These are phyloP conservation scores for Argopecten irradians DNA, from an alignment of 1,140 invertebrate species.

Conservation along the genomic window DNA sequence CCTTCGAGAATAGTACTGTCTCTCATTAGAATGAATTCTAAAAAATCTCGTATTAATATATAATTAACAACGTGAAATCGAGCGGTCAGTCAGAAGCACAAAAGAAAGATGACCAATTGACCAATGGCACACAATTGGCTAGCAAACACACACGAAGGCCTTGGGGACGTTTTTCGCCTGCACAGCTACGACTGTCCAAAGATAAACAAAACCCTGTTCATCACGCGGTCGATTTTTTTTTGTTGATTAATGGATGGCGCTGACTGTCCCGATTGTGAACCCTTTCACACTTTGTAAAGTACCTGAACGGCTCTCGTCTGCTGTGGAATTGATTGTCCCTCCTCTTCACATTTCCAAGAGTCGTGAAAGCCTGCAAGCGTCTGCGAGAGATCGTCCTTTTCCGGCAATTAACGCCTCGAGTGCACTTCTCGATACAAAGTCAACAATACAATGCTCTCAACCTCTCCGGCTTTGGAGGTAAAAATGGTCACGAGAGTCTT, in stretches of 20 bases:
- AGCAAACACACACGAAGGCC: not conserved
- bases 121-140: not conserved
- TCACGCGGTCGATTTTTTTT: conserved; percentile 9
- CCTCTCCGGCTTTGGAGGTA: conserved; percentile 43
- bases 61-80: no score
- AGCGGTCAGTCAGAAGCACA: not conserved
- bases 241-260: conserved; percentile 21
- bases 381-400: conserved; percentile 31
- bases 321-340: conserved; percentile 27
- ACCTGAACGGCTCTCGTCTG: not conserved
- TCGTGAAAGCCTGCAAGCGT: conserved; percentile 23
- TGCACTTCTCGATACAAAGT: conserved; percentile 40
- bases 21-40: no score
- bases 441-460: conserved; percentile 37
- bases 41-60: no score
- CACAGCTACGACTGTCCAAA: not conserved
- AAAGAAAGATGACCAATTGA: not conserved
- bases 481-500: conserved; percentile 48
- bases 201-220: not conserved
- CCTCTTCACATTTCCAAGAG: conserved; percentile 24
- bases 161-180: not conserved
- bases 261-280: conserved; percentile 13
- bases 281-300: not conserved
- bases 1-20: no score
- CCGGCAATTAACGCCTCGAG: conserved; percentile 44